phyloP scores from a whole-genome alignment of 2,797 vertebrate species.

The Eremophila alpestris region DNA sequence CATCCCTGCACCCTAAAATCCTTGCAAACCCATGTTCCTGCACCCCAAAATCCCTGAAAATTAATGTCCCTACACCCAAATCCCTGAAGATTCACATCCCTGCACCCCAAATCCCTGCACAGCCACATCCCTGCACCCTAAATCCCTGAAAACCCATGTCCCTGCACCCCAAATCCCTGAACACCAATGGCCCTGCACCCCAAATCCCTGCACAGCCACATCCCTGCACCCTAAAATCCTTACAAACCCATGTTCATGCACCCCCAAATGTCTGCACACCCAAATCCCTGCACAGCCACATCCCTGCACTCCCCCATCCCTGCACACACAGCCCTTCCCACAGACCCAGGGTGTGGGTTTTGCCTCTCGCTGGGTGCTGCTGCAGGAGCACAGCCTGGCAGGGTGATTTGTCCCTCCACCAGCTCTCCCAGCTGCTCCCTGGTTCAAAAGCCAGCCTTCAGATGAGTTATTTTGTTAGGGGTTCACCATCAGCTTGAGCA shows the following conservation, averaged over 20 bases:
- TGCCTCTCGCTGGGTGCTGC: not conserved
- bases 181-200: not conserved
- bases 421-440: not conserved
- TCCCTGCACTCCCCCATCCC: not conserved
- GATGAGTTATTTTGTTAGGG: accelerated
- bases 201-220: not conserved
- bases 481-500: accelerated
- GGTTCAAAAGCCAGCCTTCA: accelerated
- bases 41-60: accelerated
- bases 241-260: too few relatives aligned
- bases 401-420: not conserved
- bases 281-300: accelerated
- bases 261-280: not conserved
- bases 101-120: accelerated
- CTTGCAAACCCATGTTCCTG: not conserved
- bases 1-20: not conserved
- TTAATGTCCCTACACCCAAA: not conserved
- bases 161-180: not conserved
- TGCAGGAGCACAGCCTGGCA: too few relatives aligned
- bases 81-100: accelerated
- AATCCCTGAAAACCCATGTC: accelerated
- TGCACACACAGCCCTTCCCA: not conserved
- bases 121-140: not conserved
- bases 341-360: accelerated
- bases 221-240: too few relatives aligned